Evolutionary conservation across 2,113 vertebrate genomes (phyloP).

Genomic region (Strix aluco): DNA sequence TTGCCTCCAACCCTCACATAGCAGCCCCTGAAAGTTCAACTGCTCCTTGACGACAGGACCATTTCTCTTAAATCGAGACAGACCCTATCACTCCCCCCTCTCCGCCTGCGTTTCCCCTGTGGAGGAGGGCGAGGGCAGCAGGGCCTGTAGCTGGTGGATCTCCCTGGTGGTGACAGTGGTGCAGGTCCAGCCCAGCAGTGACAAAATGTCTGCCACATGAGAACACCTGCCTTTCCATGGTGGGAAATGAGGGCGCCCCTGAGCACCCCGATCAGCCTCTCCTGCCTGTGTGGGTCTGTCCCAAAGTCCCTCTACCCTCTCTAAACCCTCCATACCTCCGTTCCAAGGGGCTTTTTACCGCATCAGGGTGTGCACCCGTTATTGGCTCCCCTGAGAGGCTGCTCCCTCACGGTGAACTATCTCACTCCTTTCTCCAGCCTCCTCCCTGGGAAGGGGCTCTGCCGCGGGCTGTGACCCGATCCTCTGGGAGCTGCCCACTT

Average conservation of each 20-base stretch:
- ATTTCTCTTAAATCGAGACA: rapidly evolving
- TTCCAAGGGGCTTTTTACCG: not conserved
- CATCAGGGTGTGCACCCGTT: rapidly evolving
- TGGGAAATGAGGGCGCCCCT: not conserved
- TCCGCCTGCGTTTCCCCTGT: rapidly evolving
- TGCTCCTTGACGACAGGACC: rapidly evolving
- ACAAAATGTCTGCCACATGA: rapidly evolving
- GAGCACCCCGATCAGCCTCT: rapidly evolving
- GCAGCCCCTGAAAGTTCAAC: not conserved
- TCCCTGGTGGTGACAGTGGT: rapidly evolving
- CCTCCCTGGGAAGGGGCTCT: rapidly evolving
- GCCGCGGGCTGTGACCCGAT: rapidly evolving
- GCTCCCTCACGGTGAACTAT: rapidly evolving
- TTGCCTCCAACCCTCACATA: rapidly evolving
- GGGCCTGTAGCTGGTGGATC: too few species aligned
- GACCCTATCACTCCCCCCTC: rapidly evolving
- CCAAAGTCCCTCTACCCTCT: too few species aligned
- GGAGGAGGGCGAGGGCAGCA: not conserved
- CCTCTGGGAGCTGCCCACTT: rapidly evolving
- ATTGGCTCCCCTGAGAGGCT: rapidly evolving
- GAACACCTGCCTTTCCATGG: not conserved
- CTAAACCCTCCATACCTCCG: rapidly evolving
- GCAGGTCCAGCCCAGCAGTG: rapidly evolving
- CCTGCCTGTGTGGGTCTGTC: not conserved
- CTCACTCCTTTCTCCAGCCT: not conserved